phyloP scores from a whole-genome alignment of 2,113 vertebrate genomes.

The Orcinus orca region DNA sequence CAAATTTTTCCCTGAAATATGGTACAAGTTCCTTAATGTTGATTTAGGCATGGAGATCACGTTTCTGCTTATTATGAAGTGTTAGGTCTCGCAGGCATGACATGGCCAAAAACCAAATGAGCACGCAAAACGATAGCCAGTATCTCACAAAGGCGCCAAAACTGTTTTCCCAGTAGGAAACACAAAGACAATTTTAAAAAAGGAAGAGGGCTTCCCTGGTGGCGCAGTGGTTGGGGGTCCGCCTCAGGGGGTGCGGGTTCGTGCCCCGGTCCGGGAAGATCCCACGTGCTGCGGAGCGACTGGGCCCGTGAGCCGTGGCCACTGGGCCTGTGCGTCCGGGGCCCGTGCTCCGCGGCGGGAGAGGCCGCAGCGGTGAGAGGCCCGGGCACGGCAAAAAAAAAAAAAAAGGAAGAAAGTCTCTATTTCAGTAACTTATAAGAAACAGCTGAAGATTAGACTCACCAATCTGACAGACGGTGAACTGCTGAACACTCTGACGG shows the following conservation, averaged over 20 bases:
- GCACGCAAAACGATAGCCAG: background rate
- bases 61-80: background rate
- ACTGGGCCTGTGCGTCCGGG: too few relatives aligned
- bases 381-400: too few relatives aligned
- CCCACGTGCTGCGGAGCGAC: too few relatives aligned
- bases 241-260: too few relatives aligned
- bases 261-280: too few relatives aligned
- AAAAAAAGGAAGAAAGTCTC: background rate
- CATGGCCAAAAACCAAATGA: background rate
- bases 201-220: too few relatives aligned
- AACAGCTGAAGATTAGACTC: conserved; percentile 51
- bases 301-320: too few relatives aligned
- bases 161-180: background rate
- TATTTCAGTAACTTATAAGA: background rate
- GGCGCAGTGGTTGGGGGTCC: too few relatives aligned
- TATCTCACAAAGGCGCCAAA: background rate
- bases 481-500: conserved; percentile 77
- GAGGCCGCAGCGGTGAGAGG: too few relatives aligned
- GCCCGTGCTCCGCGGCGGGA: too few relatives aligned
- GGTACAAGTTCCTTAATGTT: background rate
- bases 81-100: background rate
- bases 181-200: background rate
- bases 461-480: conserved; percentile 83
- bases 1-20: background rate
- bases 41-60: background rate